Conservation (phyloP, 2,888 invertebrate species). For the Carpatolechia fugitivella region DNA sequence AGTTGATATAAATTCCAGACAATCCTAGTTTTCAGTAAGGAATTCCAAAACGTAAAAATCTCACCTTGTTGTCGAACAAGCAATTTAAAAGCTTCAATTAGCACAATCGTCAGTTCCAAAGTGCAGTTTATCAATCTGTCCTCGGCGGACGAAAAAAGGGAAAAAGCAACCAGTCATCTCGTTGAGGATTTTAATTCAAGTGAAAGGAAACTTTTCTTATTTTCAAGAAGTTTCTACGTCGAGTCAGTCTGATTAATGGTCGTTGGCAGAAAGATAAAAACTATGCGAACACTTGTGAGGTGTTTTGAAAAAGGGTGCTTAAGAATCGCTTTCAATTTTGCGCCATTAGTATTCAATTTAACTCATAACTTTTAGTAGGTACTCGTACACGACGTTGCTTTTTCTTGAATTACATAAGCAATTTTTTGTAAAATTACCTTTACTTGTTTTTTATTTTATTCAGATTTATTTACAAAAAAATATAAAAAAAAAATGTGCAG, state of each 20-base stretch:
- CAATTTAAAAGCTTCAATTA: constrained; percentile 28
- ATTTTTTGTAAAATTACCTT: too few species aligned
- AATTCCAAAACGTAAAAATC: background rate
- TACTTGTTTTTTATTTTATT: too few species aligned
- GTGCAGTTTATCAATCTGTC: constrained; percentile 47
- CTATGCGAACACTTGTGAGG: constrained; percentile 22
- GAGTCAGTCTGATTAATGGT: constrained; percentile 49
- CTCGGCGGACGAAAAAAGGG: constrained; percentile 23
- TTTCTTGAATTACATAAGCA: too few species aligned
- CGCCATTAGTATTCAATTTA: constrained; percentile 22
- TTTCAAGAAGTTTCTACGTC: constrained; percentile 41
- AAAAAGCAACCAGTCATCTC: constrained; percentile 40
- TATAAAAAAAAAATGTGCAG: too few species aligned
- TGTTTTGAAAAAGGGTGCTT: constrained; percentile 29
- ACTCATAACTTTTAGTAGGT: background rate
- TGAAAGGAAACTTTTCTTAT: constrained; percentile 61
- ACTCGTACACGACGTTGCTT: background rate
- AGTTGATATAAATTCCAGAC: constrained; percentile 3
- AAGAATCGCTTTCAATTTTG: constrained; percentile 31
- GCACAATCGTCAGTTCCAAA: constrained; percentile 36
- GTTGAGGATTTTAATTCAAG: constrained; percentile 59
- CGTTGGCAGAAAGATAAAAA: constrained; percentile 31
- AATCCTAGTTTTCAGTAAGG: background rate
- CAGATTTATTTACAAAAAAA: too few species aligned
- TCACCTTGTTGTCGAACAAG: constrained; percentile 11